phyloP scores from a whole-genome alignment of 2,113 vertebrate genomes.

The Xiphias gladius region DNA sequence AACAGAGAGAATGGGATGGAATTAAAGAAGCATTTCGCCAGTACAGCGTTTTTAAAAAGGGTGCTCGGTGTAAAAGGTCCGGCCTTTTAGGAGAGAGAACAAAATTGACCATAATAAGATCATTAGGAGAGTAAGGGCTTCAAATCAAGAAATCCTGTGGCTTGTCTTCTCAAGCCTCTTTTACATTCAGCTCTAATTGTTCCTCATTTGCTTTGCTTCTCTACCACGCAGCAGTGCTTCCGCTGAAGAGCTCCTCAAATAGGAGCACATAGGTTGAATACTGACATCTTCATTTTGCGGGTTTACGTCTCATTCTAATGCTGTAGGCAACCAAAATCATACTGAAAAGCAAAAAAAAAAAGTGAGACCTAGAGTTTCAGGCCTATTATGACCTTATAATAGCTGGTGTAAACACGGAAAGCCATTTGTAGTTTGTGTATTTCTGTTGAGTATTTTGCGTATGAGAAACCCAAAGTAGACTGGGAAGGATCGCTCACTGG shows the following conservation, averaged over 20 bases:
- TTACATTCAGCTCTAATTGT: constrained; percentile 51
- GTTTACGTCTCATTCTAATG: constrained; percentile 17
- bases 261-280: constrained; percentile 30
- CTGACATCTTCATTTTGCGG: constrained; percentile 34
- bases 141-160: constrained; percentile 42
- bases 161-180: constrained; percentile 35
- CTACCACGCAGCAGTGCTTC: constrained; percentile 16
- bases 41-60: not conserved
- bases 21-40: constrained; percentile 32
- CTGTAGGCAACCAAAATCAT: not conserved
- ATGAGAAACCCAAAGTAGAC: not conserved
- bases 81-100: constrained; percentile 20
- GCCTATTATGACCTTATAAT: not conserved
- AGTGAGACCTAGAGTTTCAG: not conserved
- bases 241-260: constrained; percentile 27
- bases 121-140: constrained; percentile 59
- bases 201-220: constrained; percentile 52
- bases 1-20: constrained; percentile 8
- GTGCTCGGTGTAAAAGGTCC: constrained; percentile 8
- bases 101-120: constrained; percentile 51
- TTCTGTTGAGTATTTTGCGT: constrained; percentile 14
- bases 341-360: constrained; percentile 13
- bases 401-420: constrained; percentile 11
- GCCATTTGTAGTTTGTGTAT: constrained; percentile 16
- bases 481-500: constrained; percentile 19